Conservation (phyloP, 2,888 invertebrate species). For the Hypena proboscidalis region DNA sequence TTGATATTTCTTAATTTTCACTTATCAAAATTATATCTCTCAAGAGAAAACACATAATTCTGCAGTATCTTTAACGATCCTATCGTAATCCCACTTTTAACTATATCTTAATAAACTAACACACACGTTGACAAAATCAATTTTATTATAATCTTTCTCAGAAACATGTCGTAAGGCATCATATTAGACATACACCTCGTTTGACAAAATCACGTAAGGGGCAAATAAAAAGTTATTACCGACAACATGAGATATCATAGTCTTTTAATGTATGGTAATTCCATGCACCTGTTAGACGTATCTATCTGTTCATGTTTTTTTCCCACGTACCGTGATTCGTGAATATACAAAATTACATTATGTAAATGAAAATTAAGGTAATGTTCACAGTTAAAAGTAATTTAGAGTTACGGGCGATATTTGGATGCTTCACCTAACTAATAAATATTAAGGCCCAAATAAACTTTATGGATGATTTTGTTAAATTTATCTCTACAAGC, state of each 20-base stretch:
- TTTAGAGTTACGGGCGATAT: conserved; percentile 10
- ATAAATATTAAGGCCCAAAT: conserved; percentile 9
- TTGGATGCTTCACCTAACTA: conserved; percentile 7
- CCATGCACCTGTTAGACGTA: conserved; percentile 43
- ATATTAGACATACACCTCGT: conserved; percentile 18
- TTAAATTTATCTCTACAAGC: conserved; percentile 1
- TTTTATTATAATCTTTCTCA: conserved; percentile 4
- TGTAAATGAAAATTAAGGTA: conserved; percentile 59
- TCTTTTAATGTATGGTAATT: conserved; percentile 57
- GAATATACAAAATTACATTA: conserved; percentile 47
- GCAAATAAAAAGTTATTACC: conserved; percentile 35
- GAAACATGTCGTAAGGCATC: conserved; percentile 2
- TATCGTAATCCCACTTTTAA: neutral
- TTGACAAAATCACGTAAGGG: conserved; percentile 15
- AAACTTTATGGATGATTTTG: conserved; percentile 4
- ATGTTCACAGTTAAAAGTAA: conserved; percentile 24
- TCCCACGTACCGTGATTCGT: conserved; percentile 50
- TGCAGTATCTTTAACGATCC: conserved; percentile 1
- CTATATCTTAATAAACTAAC: conserved; percentile 1
- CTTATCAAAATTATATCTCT: conserved; percentile 2
- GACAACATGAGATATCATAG: conserved; percentile 28
- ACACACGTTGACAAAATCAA: conserved; percentile 3
- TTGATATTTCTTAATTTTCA: conserved; percentile 4
- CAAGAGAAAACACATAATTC: neutral
- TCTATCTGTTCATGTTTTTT: conserved; percentile 34